Evolutionary conservation across 2,797 vertebrate species (phyloP), one percentile per base, ranked within the genome.

Genomic region (Florisuga fusca): DNA sequence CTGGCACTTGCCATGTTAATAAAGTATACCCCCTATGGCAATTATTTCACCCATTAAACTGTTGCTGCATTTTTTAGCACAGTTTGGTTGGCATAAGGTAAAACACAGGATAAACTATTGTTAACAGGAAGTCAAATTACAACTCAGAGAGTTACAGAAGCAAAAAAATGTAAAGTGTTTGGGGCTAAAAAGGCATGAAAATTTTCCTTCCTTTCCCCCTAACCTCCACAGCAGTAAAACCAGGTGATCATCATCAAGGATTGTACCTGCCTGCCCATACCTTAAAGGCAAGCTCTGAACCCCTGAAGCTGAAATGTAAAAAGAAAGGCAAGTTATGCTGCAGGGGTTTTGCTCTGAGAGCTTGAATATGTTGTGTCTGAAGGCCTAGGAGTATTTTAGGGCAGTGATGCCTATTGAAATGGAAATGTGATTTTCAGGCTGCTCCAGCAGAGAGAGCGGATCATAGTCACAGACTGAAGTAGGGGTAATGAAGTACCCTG

Each of bases 371-470:
- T 61, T 86, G 50, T 68, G 53, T 82, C 86, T 87, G 74, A 93
- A 82, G 67, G 61, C 71, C 63, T 43, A 19, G 45, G 57, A 67
- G 59, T 79, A 61, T 80, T 84, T 96, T 69, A 91, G 85, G 82
- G 64, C 72, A 76, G 57, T 34, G 67, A 61, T 91, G 80, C 67
- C 46, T 77, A 61, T 82, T 89, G 91, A 89, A 79, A 92, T 76
- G 80, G 88, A 95, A 95, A 95, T 79, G 71, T 38, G 59, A 6
- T 80, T 93, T 86, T 57, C 50, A 71, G 83, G 66, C 87, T 71
- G 54, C 54, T 78, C 38, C 78, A 89, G 67, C 63, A 61, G 69
- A 71, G 38, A n/a, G 27, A 81, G 34, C 38, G 36, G 15, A 51
- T 84, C 36, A 10, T 0, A 82, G 79, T 76, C 54, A 27, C 5